Base-by-base conservation (phyloP, 2,888 invertebrate species). In the Mesochorus sp. region DNA sequence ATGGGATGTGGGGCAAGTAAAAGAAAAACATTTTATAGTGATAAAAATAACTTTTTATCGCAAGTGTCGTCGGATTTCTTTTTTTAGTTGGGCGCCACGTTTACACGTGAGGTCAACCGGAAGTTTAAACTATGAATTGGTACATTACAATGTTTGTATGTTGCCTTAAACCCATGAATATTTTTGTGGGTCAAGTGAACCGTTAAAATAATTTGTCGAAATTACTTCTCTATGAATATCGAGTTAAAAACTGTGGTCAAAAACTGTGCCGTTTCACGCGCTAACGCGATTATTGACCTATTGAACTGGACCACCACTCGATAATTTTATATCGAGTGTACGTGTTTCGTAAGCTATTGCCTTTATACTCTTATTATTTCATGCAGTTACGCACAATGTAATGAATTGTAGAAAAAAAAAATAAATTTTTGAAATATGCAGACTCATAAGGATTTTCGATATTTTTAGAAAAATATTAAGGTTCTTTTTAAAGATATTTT, bases 311-410 rank as follows among this genome's bases (percentile, higher is more conserved):
- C 66, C 57, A 51, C 57, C 77, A 72, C 67, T 62, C 79, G 86
- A 86, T 86, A 87, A 80, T 76, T 75, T 79, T 39, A 64, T 85
- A 85, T 86, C 84, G 81, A 80, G 82, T 8, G 61, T n/a, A n/a
- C 4, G 61, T 44, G 79, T 87, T 87, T 86, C 87, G 86, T 85
- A 87, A 87, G 81, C 80, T 79, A 82, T 84, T 81, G 76, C 83
- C 82, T 81, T 79, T 81, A n/a, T n/a, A 83, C 78, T 83, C 84
- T 81, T 82, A 82, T n/a, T n/a, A 76, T 84, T 37, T 37, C 21
- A 31, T 8, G 1, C 31, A 17, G 24, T 51, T 62, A 76, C 53
- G 55, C 57, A 44, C 55, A 34, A 47, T n/a, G 26, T 21, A 66
- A 53, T 39, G 3, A 66, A 47, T n/a, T 14, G 14, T n/a, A 17